phyloP scores from a whole-genome alignment of 92 coral and sea anemone species.

The Virgularia gustaviana region DNA sequence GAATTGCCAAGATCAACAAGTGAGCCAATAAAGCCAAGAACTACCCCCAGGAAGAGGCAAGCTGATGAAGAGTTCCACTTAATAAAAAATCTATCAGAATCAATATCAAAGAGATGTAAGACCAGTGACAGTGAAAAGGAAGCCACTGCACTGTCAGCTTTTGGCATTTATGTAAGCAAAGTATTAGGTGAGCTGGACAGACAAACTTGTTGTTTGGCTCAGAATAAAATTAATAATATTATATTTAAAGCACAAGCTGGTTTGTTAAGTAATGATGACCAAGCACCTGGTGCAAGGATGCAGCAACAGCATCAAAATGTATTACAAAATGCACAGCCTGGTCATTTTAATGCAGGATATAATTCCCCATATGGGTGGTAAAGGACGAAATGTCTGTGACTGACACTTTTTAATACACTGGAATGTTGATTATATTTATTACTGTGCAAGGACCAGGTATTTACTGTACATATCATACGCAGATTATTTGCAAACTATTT shows the following conservation, averaged over 20 bases:
- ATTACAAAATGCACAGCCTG: too few relatives aligned
- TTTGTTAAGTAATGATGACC: too few relatives aligned
- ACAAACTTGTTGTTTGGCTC: slow-evolving; percentile 23
- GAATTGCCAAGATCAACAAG: slow-evolving; percentile 18
- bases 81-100: slow-evolving; percentile 19
- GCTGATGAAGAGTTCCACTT: slow-evolving; percentile 11
- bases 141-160: neutral
- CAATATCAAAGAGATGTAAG: neutral
- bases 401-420: too few relatives aligned
- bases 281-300: too few relatives aligned
- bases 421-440: too few relatives aligned
- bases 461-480: too few relatives aligned
- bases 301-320: too few relatives aligned
- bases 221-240: slow-evolving; percentile 39
- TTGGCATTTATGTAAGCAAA: slow-evolving; percentile 7
- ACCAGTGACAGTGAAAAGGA: neutral
- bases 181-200: slow-evolving; percentile 34
- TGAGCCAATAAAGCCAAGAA: slow-evolving; percentile 3
- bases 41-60: slow-evolving; percentile 22
- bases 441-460: too few relatives aligned
- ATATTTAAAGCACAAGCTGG: slow-evolving; percentile 51
- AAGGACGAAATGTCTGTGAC: too few relatives aligned
- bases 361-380: too few relatives aligned
- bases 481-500: too few relatives aligned
- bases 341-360: too few relatives aligned